Evolutionary conservation across 2,113 vertebrate species (phyloP), one percentile per base, ranked within the genome.

Genomic region (Zosterops japonicus): DNA sequence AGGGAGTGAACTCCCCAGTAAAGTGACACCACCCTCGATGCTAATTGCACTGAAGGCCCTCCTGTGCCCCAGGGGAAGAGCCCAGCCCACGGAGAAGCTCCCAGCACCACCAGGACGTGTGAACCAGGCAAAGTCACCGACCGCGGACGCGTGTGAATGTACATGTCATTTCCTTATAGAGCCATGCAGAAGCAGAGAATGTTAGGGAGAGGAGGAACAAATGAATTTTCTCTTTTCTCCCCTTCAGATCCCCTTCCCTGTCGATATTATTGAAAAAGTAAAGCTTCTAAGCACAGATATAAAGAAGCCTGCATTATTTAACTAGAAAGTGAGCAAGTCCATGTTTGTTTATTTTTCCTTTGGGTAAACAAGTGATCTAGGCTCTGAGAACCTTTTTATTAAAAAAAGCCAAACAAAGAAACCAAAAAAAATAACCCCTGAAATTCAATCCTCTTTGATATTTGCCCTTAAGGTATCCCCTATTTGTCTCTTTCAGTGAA

Each of bases 31-130:
- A 79, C 29, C 83, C 59, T 74, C 50, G n/a, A 35, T 29, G 64
- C 88, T 83, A 70, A 93, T 49, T 64, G 69, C 69, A 49, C 80
- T 24, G n/a, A 42, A 60, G 70, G 44, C 31, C 8, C 87, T 91
- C 69, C 91, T 81, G 41, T 95, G 76, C 90, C 41, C 0, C 8
- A 77, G 75, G 64, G 60, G 29, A 81, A 68, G 39, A 75, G 83
- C 60, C 77, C 67, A 86, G 59, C 82, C 67, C 78, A 95, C 11
- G 14, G 81, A 35, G 84, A 87, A 89, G 95, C 84, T 87, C 47
- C 39, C 68, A 90, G 60, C 49, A 57, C 36, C 56, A 13, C 70
- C 6, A n/a, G 72, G 84, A 84, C 3, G 0, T 84, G 59, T 70
- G 76, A 94, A 74, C 46, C 14, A 42, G 27, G 12, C n/a, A 35